phyloP scores from a whole-genome alignment of 1,140 invertebrate species.

The Watersipora subatra region DNA sequence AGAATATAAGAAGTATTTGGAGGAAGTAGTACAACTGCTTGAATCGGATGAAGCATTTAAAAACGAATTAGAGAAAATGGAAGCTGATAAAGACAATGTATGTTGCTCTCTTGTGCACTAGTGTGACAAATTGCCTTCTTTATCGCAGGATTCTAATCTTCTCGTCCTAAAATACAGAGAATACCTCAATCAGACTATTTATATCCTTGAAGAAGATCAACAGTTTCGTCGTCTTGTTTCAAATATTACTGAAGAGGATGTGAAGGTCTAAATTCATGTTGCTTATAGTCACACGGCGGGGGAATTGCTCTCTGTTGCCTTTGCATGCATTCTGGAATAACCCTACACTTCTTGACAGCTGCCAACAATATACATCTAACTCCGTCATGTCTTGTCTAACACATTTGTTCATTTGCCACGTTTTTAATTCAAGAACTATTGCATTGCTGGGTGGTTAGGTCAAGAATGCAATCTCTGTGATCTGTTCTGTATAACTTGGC shows the following conservation, averaged over 20 bases:
- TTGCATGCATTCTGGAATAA: no score
- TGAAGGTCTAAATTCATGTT: no score
- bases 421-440: no score
- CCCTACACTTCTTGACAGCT: no score
- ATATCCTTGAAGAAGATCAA: not conserved
- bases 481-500: no score
- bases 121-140: not conserved
- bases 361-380: no score
- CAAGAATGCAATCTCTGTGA: no score
- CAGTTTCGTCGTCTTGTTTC: not conserved
- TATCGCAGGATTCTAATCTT: not conserved
- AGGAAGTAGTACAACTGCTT: not conserved
- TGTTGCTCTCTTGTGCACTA: not conserved
- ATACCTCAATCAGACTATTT: not conserved
- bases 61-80: not conserved
- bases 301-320: no score
- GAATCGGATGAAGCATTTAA: not conserved
- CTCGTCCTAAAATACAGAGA: not conserved
- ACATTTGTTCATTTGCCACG: no score
- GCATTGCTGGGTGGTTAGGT: no score
- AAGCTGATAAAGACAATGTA: not conserved
- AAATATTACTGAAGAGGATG: not conserved
- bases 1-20: not conserved
- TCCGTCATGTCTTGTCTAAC: no score
- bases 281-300: no score